Percentiles rank a stretch among this genome's conserved stretches.
Conservation (phyloP, 2,113 vertebrate genomes). For the Rattus rattus region DNA sequence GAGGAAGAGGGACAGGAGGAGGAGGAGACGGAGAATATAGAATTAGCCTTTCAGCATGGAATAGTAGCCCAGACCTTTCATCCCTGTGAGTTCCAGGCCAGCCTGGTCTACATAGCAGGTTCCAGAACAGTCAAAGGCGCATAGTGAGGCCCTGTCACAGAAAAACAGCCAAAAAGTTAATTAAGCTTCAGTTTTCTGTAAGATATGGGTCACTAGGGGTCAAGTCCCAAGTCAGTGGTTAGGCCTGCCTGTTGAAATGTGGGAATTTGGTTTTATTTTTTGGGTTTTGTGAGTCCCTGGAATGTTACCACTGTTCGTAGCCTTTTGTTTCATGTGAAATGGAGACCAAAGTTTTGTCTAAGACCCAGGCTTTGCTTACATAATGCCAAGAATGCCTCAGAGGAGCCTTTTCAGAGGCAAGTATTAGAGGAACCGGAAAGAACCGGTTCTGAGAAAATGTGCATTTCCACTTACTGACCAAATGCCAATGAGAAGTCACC, state of each 20-base stretch:
- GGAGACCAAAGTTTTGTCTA: background rate
- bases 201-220: background rate
- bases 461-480: background rate
- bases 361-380: background rate
- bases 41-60: background rate
- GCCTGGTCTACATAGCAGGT: background rate
- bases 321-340: background rate
- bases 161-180: background rate
- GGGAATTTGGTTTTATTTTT: background rate
- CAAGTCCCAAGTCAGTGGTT: background rate
- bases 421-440: background rate
- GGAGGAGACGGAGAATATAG: background rate
- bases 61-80: no score
- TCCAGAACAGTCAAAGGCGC: background rate
- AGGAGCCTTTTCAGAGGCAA: background rate
- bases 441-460: background rate
- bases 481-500: background rate
- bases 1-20: no score
- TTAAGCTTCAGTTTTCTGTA: background rate
- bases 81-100: no score
- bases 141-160: background rate
- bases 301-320: background rate
- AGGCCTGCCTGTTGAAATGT: background rate
- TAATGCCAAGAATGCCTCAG: background rate
- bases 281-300: background rate